Conservation (phyloP, 2,888 invertebrate species). For the Caenorhabditis sp. region DNA sequence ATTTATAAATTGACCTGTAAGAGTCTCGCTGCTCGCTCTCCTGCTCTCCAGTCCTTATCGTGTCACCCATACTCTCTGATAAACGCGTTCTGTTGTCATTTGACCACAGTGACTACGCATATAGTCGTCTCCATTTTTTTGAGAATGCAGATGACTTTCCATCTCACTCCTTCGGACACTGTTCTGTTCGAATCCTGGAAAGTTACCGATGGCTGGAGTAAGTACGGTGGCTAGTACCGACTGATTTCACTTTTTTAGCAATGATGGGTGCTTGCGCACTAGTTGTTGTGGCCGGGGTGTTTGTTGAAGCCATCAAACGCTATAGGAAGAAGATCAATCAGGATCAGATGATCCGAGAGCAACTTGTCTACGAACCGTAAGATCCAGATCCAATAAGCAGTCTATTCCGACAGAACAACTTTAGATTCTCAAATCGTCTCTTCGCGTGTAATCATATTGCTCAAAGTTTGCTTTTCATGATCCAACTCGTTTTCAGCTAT, state of each 20-base stretch:
- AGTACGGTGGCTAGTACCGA: not conserved
- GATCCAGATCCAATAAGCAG: not conserved
- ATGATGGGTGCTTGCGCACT: no score
- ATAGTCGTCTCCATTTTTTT: no score
- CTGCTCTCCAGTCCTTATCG: no score
- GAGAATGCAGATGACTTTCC: conserved; percentile 82
- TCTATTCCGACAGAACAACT: conserved; percentile 1
- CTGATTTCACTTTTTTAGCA: no score
- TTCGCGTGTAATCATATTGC: conserved; percentile 68
- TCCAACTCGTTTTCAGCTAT: conserved; percentile 78
- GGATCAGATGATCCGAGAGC: conserved; percentile 24
- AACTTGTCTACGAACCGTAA: conserved; percentile 8
- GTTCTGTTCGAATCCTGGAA: conserved; percentile 80
- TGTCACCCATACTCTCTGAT: no score
- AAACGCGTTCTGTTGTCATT: no score
- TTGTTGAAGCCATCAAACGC: conserved; percentile 76
- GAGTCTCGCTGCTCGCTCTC: no score
- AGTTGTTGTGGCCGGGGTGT: conserved; percentile 58
- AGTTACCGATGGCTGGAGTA: conserved; percentile 73
- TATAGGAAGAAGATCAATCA: conserved; percentile 68
- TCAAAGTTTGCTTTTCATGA: conserved; percentile 75
- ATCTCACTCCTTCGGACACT: conserved; percentile 76
- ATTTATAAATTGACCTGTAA: not conserved
- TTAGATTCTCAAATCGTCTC: conserved; percentile 65
- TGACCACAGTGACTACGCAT: no score